Conservation (phyloP, 2,113 vertebrate genomes). For the Upupa epops region DNA sequence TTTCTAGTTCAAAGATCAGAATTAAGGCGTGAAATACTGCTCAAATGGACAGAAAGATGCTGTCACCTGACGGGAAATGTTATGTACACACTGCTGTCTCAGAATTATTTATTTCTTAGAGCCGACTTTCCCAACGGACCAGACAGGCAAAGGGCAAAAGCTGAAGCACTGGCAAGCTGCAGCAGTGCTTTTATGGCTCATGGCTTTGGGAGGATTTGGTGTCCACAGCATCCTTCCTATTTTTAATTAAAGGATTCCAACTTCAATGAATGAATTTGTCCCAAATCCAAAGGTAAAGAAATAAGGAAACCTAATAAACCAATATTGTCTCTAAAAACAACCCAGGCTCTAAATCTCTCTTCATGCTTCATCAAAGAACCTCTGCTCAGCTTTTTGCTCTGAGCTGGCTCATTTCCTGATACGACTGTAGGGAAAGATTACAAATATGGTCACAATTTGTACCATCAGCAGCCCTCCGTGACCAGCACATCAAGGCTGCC, state of each 20-base stretch:
- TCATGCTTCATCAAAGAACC: not conserved
- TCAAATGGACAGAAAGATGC: not conserved
- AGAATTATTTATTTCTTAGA: not conserved
- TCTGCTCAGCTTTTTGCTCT: not conserved
- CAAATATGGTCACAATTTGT: conserved; percentile 34
- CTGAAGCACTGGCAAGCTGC: not conserved
- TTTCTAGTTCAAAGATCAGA: not conserved
- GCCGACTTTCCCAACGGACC: not conserved
- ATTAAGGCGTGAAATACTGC: not conserved
- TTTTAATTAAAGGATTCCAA: not conserved
- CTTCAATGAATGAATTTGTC: not conserved
- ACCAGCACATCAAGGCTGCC: not conserved
- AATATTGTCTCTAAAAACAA: not conserved
- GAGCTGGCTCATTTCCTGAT: not conserved
- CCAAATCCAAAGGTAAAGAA: not conserved
- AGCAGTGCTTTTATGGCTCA: not conserved
- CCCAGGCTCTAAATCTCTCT: not conserved
- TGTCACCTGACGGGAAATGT: not conserved
- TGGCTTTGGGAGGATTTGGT: not conserved
- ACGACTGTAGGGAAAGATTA: conserved; percentile 15
- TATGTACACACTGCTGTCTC: not conserved
- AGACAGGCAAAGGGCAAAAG: not conserved
- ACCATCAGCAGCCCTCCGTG: not conserved
- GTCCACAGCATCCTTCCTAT: not conserved
- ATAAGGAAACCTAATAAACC: not conserved